Evolutionary conservation across 1,140 invertebrate genomes (phyloP).

Genomic region (Nasonia vitripennis): DNA sequence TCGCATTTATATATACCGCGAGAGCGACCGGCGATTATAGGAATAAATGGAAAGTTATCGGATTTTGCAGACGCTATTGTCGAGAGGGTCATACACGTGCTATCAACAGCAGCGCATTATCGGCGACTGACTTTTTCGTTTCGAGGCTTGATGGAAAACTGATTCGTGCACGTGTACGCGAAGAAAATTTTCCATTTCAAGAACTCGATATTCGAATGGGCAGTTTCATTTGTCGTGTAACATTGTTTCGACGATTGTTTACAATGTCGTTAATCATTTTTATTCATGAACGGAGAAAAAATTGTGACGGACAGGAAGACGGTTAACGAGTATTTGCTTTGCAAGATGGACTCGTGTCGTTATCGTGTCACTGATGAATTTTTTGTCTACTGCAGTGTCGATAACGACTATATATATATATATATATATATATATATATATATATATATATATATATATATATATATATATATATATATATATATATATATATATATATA

Average conservation of each 20-base stretch:
- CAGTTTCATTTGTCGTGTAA: too few species aligned
- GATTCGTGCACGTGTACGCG: neutral
- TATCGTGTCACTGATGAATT: neutral
- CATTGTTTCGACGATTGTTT: neutral
- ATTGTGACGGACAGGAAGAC: neutral
- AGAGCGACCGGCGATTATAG: neutral
- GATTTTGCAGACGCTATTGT: slow-evolving; percentile 1
- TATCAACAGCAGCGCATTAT: too few species aligned
- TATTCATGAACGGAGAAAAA: neutral
- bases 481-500: too few species aligned
- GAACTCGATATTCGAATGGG: neutral
- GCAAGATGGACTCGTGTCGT: neutral
- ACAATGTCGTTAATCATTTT: neutral
- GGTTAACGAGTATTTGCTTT: neutral
- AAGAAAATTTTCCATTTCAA: neutral
- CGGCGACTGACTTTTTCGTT: neutral
- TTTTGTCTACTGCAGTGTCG: too few species aligned
- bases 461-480: too few species aligned
- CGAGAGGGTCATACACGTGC: too few species aligned
- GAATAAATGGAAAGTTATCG: slow-evolving; percentile 14
- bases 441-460: too few species aligned
- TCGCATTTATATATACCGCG: too few species aligned
- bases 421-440: too few species aligned
- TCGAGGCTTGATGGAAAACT: neutral
- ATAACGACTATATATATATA: too few species aligned